These are phyloP conservation scores for Ochropleura plecta DNA, from an alignment of 2,888 invertebrate genomes.

Conservation along the genomic window DNA sequence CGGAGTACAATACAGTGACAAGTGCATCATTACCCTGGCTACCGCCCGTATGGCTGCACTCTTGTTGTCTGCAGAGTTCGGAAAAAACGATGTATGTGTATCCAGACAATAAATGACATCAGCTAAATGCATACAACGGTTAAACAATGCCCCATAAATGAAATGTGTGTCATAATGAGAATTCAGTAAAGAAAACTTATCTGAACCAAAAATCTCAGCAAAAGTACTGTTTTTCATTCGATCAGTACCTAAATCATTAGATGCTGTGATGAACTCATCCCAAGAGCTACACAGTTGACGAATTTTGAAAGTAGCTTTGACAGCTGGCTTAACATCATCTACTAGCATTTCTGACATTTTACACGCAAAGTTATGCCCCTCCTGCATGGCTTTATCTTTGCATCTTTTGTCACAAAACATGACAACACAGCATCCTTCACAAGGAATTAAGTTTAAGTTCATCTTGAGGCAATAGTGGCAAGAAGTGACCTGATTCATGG, in stretches of 20 bases:
- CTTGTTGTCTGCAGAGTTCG: constrained; percentile 27
- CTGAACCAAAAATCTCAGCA: constrained; percentile 33
- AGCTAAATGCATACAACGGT: constrained; percentile 30
- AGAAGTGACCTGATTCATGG: constrained; percentile 6
- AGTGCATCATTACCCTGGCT: constrained; percentile 48
- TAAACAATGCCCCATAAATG: constrained; percentile 28
- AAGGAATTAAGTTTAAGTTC: constrained; percentile 42
- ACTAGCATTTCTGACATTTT: constrained; percentile 5
- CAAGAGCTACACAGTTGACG: constrained; percentile 48
- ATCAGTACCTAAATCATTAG: constrained; percentile 32
- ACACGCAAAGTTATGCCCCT: constrained; percentile 46
- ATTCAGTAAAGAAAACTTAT: constrained; percentile 48
- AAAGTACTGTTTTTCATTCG: constrained; percentile 26
- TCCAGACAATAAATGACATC: constrained; percentile 44
- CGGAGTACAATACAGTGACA: constrained; percentile 33
- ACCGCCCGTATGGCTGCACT: constrained; percentile 35
- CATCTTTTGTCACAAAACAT: constrained; percentile 46
- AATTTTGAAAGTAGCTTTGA: constrained; percentile 39
- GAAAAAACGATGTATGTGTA: constrained; percentile 34
- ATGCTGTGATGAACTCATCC: constrained; percentile 54
- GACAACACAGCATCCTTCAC: constrained; percentile 37
- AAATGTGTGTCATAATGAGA: constrained; percentile 39
- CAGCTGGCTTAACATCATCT: constrained; percentile 1
- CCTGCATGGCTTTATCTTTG: constrained; percentile 33
- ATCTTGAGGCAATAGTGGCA: constrained; percentile 45